Conservation (phyloP, 2,113 vertebrate genomes). For the Verasper variegatus region DNA sequence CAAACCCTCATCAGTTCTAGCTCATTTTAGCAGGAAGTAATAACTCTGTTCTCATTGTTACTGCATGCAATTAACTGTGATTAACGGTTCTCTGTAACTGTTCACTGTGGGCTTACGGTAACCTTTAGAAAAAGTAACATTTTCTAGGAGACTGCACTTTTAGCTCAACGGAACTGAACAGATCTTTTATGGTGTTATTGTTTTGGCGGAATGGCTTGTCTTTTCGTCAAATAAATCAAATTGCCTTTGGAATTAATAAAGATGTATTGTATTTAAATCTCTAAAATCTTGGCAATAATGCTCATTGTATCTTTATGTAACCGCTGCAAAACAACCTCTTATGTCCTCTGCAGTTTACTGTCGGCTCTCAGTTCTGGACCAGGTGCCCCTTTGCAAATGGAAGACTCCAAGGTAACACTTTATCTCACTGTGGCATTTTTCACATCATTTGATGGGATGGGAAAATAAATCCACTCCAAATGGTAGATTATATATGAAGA, state of each 20-base stretch:
- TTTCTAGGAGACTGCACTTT: background rate
- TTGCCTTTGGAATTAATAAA: too few species aligned
- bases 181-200: too few species aligned
- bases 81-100: background rate
- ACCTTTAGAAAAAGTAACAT: background rate
- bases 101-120: background rate
- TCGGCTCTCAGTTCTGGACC: slow-evolving; percentile 78
- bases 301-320: too few species aligned
- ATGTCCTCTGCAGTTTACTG: slow-evolving; percentile 81
- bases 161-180: background rate
- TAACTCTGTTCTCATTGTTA: background rate
- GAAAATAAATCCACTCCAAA: too few species aligned
- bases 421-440: background rate
- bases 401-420: slow-evolving; percentile 82
- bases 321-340: background rate
- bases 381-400: slow-evolving; percentile 85
- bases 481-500: background rate
- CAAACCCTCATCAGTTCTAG: background rate
- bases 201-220: too few species aligned
- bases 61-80: background rate
- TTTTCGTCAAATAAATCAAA: too few species aligned
- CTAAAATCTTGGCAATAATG: too few species aligned
- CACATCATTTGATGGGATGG: too few species aligned
- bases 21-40: background rate
- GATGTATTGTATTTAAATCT: too few species aligned